Base-by-base conservation (phyloP, 2,797 vertebrate genomes). In the Salmo trutta region DNA sequence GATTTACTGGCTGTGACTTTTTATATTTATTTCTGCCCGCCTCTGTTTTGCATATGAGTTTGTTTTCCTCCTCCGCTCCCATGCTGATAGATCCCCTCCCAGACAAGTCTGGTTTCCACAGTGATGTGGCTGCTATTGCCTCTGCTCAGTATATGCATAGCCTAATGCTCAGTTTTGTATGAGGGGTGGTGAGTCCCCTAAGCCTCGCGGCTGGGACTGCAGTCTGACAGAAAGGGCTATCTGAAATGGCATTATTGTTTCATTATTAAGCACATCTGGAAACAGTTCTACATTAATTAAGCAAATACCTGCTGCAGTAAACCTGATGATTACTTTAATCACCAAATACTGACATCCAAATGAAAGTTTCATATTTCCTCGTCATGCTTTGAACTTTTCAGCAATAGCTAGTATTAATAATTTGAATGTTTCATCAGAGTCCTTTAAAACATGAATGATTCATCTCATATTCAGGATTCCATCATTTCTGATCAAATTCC, bases 251-350 rank as follows among this genome's bases (percentile, higher is more conserved):
- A 86, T 88, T 84, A 88, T 84, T 88, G 74, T 82, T 47, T 8
- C 8, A 47, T 47, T 47, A 10, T 47, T 8, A 47, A 47, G 41
- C 36, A 80, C 80, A 87, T 86, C 82, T 89, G 77, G 88, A 83
- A 88, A 90, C 83, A 75, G 84, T 88, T 89, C 83, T 83, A 88
- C 85, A 85, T 88, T 84, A 90, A 92, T 92, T 90, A 91, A 88
- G 88, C 85, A 88, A 74, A 76, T 79, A 15, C 73, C 65, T 78
- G 81, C 83, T 86, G 78, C 83, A 90, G 79, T 88, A 77, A 81
- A 80, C 79, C 79, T 81, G 79, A 82, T 90, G 87, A 85, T 83
- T 53, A 86, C 77, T 79, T 88, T 80, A 87, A 89, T 90, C 0
- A 79, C 36, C 36, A 41, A 88, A 88, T 89, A 80, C 82, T 84